phyloP scores from a whole-genome alignment of 2,797 vertebrate species.

The Sebastes hubbsi region DNA sequence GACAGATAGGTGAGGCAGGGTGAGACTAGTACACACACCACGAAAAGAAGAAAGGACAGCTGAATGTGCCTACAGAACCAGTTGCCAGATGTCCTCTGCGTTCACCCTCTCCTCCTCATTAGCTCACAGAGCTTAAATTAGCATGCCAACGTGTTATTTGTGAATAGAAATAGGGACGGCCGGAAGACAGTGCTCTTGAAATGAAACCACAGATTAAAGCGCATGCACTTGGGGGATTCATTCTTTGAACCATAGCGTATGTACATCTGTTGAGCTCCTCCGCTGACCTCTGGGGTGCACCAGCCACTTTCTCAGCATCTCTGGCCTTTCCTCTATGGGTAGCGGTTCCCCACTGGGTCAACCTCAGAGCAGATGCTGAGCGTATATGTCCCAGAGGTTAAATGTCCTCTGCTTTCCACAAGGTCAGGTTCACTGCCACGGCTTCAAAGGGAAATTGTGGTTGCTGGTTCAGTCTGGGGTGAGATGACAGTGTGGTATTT shows the following conservation, averaged over 20 bases:
- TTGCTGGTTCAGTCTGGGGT: not conserved
- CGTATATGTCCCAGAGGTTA: conserved; percentile 38
- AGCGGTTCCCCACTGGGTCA: conserved; percentile 51
- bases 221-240: not conserved
- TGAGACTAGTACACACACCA: conserved; percentile 1
- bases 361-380: conserved; percentile 46
- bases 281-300: conserved; percentile 53
- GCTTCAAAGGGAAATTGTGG: conserved; percentile 40
- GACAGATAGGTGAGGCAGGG: conserved; percentile 33
- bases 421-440: conserved; percentile 45
- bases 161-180: not conserved
- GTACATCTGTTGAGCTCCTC: conserved; percentile 53
- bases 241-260: conserved; percentile 29
- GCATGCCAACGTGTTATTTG: conserved; percentile 12
- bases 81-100: conserved; percentile 20
- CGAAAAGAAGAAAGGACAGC: conserved; percentile 19
- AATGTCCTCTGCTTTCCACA: conserved; percentile 44
- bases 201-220: conserved; percentile 1
- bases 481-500: not conserved
- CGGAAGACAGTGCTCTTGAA: not conserved
- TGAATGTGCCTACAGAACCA: conserved; percentile 14
- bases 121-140: conserved; percentile 12
- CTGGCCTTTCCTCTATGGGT: conserved; percentile 51
- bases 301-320: conserved; percentile 57
- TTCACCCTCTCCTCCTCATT: conserved; percentile 30